phyloP scores from a whole-genome alignment of 2,888 invertebrate species.

The Nomada hirtipes region DNA sequence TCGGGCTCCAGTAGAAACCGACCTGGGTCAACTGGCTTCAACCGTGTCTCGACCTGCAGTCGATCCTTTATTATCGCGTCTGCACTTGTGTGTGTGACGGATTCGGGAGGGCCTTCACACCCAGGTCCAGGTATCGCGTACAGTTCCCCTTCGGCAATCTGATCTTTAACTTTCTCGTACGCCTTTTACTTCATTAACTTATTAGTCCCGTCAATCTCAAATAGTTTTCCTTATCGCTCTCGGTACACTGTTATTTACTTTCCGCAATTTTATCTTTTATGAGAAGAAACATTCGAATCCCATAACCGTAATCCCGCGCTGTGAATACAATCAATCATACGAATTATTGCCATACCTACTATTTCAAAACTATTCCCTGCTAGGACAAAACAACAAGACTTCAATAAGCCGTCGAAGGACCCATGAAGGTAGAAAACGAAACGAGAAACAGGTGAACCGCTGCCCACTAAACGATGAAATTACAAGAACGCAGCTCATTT shows the following conservation, averaged over 20 bases:
- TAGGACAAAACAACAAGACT: too few relatives aligned
- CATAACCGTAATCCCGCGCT: too few relatives aligned
- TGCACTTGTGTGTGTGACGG: conserved; percentile 39
- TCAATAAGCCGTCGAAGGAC: too few relatives aligned
- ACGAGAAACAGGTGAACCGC: too few relatives aligned
- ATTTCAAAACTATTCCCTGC: too few relatives aligned
- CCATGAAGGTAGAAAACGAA: not conserved
- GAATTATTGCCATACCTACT: too few relatives aligned
- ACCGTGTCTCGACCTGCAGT: conserved; percentile 63
- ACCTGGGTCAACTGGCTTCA: conserved; percentile 74
- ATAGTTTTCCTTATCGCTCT: not conserved
- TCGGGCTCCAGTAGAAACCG: conserved; percentile 66
- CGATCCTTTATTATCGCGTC: conserved; percentile 67
- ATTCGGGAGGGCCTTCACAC: conserved; percentile 10
- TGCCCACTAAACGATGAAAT: not conserved
- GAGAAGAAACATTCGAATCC: too few relatives aligned
- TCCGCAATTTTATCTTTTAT: not conserved
- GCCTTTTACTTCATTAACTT: not conserved
- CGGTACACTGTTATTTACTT: too few relatives aligned
- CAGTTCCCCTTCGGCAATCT: conserved; percentile 8
- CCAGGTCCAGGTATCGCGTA: conserved; percentile 25
- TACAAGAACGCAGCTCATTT: conserved; percentile 2
- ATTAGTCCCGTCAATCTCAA: not conserved
- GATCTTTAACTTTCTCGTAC: not conserved
- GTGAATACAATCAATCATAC: too few relatives aligned